A percentile compares a stretch with the other conserved stretches of the same genome.
Conservation (phyloP, 2,888 invertebrate species). For the Choristoneura rosaceana region DNA sequence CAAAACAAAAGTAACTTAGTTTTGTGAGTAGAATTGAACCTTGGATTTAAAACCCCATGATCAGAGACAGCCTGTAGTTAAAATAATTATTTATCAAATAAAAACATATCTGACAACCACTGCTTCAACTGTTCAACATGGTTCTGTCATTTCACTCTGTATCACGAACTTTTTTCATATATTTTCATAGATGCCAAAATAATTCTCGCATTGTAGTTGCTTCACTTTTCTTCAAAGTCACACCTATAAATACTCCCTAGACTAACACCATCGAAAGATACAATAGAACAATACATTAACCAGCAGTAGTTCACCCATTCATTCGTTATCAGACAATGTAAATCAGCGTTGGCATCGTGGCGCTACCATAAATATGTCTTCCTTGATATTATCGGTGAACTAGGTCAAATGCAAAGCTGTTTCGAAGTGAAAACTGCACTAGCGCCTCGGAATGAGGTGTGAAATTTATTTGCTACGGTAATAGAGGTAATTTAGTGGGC, state of each 20-base stretch:
- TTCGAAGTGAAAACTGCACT: constrained; percentile 15
- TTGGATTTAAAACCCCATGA: no score
- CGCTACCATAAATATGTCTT: constrained; percentile 8
- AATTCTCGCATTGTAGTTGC: no score
- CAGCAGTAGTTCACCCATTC: background rate
- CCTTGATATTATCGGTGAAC: constrained; percentile 16
- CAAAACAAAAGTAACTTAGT: no score
- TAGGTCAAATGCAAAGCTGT: constrained; percentile 17
- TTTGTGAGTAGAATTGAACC: no score
- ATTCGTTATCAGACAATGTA: constrained; percentile 6
- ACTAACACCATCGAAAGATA: background rate
- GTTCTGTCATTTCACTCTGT: no score
- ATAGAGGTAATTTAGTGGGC: constrained; percentile 11
- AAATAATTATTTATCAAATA: no score
- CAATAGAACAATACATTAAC: constrained; percentile 4
- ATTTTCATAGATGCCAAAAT: no score
- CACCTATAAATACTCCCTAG: background rate
- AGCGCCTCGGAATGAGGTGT: constrained; percentile 11
- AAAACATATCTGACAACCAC: no score
- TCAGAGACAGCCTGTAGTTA: no score
- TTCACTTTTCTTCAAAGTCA: no score
- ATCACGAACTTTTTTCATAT: no score
- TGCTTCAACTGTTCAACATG: no score
- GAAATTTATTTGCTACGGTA: constrained; percentile 8
- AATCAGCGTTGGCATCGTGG: background rate